Percentiles rank a stretch among this genome's conserved stretches.
Evolutionary conservation across 2,888 invertebrate species (phyloP).

Genomic region (Chymomyza caudatula): DNA sequence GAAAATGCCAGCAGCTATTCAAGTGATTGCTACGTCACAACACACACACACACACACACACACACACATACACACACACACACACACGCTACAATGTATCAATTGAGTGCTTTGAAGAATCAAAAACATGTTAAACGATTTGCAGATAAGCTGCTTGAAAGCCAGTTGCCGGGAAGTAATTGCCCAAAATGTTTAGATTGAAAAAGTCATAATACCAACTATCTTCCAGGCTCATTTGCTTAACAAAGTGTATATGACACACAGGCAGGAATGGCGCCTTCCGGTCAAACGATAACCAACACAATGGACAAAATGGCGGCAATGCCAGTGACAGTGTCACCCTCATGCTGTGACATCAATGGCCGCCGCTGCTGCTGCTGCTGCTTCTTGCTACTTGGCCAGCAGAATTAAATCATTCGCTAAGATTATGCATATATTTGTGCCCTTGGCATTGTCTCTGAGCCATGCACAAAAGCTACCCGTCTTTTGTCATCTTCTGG

Average conservation of each 20-base stretch:
- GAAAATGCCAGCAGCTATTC: background rate
- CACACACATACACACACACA: background rate
- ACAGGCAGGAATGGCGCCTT: background rate
- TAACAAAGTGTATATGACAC: constrained; percentile 27
- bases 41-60: background rate
- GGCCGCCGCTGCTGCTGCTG: too few species aligned
- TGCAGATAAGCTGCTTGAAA: background rate
- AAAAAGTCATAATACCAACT: background rate
- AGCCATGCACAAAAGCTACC: background rate
- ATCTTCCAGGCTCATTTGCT: constrained; percentile 42
- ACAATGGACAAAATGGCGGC: constrained; percentile 38
- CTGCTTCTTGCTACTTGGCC: too few species aligned
- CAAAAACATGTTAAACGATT: background rate
- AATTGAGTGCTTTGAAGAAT: background rate
- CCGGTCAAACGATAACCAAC: constrained; percentile 45
- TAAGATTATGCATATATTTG: constrained; percentile 65
- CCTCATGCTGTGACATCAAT: background rate
- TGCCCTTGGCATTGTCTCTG: constrained; percentile 32
- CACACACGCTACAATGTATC: too few species aligned
- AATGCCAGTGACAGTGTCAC: background rate
- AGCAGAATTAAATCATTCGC: constrained; percentile 69
- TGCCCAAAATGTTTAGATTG: background rate
- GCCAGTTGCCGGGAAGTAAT: constrained; percentile 1
- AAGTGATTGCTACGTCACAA: background rate
- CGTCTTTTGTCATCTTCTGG: background rate